Evolutionary conservation across 37 sponge, comb jelly and placozoan species (phyloP).

Genomic region (Cliona cf. orientalis): DNA sequence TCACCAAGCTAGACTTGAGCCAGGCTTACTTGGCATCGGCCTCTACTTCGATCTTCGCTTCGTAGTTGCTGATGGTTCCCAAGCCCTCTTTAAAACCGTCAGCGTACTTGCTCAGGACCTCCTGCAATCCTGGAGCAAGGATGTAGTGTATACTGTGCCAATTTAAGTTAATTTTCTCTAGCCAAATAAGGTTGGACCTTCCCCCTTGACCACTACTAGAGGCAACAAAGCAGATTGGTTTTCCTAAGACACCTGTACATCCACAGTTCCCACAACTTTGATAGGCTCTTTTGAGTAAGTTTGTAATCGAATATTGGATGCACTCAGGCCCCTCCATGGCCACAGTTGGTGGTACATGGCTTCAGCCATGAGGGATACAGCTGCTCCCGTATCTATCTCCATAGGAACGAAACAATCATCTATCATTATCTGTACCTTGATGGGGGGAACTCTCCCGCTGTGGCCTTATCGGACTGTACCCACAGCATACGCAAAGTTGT

Average conservation of each 20-base stretch:
- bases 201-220: conserved; percentile 17
- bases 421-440: neutral
- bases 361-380: neutral
- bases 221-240: neutral
- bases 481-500: no score
- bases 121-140: neutral
- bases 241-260: conserved; percentile 15
- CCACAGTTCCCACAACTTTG: neutral
- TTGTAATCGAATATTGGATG: neutral
- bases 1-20: no score
- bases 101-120: conserved; percentile 2
- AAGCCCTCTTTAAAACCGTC: neutral
- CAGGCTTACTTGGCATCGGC: conserved; percentile 24
- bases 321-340: neutral
- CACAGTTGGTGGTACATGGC: neutral
- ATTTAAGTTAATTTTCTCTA: neutral
- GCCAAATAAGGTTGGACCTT: conserved; percentile 5
- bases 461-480: neutral
- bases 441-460: neutral
- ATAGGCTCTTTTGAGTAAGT: conserved; percentile 22
- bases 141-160: conserved; percentile 9
- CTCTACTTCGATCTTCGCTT: conserved; percentile 14
- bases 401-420: conserved; percentile 12
- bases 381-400: conserved; percentile 21
- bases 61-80: neutral